Base-by-base conservation (phyloP, 2,888 invertebrate genomes). In the Eristalis pertinax region DNA sequence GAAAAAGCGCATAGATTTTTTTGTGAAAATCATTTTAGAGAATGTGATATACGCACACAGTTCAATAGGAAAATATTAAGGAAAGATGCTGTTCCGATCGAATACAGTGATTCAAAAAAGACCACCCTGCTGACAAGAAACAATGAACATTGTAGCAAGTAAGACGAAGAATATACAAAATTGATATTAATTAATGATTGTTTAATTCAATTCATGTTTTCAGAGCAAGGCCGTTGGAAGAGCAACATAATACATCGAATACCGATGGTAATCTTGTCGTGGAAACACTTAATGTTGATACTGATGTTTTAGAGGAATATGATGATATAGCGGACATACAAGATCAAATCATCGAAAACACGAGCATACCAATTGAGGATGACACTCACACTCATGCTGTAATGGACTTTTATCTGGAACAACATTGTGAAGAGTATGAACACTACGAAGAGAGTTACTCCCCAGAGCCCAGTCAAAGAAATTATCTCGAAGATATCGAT, bases 11-110 rank as follows among this genome's bases (percentile, higher is more conserved):
- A 79, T 1, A 82, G 89, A 15, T 88, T 82, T 22, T 89, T 91
- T 43, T 91, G 91, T 77, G 90, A 90, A 80, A 79, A 88, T 11
- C 90, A 91, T 74, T 91, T 91, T 72, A 80, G 88, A n/a, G 62
- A 88, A 2, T 88, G 83, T 32, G 89, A 89, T 69, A 82, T 90
- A 29, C 87, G 85, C 0, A 60, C 72, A 7, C 90, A 90, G 68
- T 90, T 90, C 64, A 89, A 88, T 74, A 83, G 90, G 24, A 90
- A 90, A 50, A 79, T 76, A 15, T 64, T 91, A 15, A 81, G 85
- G 4, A 89, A 82, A 43, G 65, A 87, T 24, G 90, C 90, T 1
- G 80, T 90, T 32, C 91, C 90, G 5, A 70, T 88, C 1, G 70
- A 79, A 56, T 65, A 73, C 50, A 50, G 8, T 32, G 13, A 11